Evolutionary conservation across 2,797 vertebrate genomes (phyloP).

Genomic region (Merluccius polli): DNA sequence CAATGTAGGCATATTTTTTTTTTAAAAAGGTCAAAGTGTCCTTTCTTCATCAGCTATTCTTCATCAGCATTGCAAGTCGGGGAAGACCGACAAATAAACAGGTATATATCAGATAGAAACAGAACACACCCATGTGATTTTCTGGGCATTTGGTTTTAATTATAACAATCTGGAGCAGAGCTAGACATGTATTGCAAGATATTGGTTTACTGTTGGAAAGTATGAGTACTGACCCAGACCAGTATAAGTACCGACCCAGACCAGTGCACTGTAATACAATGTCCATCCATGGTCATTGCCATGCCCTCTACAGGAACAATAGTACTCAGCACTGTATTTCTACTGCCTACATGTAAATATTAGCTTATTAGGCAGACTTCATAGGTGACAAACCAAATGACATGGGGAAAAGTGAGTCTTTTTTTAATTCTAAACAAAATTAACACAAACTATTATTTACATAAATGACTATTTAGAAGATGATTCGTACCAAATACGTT

Average conservation of each 20-base stretch:
- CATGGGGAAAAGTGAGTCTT: neutral
- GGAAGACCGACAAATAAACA: neutral
- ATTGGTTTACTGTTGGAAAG: constrained; percentile 17
- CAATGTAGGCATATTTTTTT: neutral
- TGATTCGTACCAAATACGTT: neutral
- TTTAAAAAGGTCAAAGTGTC: neutral
- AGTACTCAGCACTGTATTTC: constrained; percentile 30
- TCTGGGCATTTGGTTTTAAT: neutral
- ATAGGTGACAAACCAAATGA: neutral
- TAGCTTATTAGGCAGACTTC: constrained; percentile 11
- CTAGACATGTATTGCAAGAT: neutral
- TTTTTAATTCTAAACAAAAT: neutral
- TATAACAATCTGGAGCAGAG: constrained; percentile 1
- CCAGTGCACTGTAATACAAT: constrained; percentile 18
- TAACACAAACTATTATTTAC: neutral
- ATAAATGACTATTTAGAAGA: neutral
- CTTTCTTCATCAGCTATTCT: neutral
- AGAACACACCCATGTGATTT: neutral
- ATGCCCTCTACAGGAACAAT: constrained; percentile 29
- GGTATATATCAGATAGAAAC: neutral
- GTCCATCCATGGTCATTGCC: neutral
- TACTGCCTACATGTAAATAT: constrained; percentile 24
- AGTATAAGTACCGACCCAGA: neutral
- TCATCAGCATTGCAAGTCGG: too few species aligned
- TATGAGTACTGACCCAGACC: constrained; percentile 9